Evolutionary conservation across 92 coral and sea anemone species (phyloP), one percentile per base, ranked within the genome.

Genomic region (Muricea muricata): DNA sequence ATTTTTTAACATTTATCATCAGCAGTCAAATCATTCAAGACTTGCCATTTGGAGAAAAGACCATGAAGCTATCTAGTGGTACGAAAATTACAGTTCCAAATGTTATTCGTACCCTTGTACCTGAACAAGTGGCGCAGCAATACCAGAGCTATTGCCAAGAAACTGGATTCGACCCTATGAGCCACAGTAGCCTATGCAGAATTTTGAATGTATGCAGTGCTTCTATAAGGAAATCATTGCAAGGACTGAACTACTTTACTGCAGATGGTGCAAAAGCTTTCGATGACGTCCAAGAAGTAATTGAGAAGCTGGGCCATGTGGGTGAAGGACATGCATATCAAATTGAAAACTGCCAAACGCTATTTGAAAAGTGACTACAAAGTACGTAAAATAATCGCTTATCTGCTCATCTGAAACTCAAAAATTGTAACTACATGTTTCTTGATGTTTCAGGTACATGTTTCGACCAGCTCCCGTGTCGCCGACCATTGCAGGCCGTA

Each of bases 341-440:
- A 87, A 86, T 82, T 87, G 77, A 87, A 72, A 60, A 81, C 61
- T 50, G 91, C 87, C 37, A 87, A 87, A 81, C 87, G 87, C 39
- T 87, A 87, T 47, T 65, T 87, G 26, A 87, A 88, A 83, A 76
- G 91, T 31, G 91, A 88, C 83, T 88, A 88, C 68, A 88, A 88
- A 85, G 88, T 88, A 37, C 55, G 78, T 65, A 23, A 67, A 41
- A n/a, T 68, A 52, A 65, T 67, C 65, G 29, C 30, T 57, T 57
- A 57, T 4, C 65, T 57, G 21, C 31, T 57, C 25, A 0, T 82
- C 73, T 52, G 25, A 37, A 57, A 57, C 3, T 57, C 65, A 28
- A 57, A 57, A 37, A 2, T 45, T 45, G 1, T 45, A 45, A 45
- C 50, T 45, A 9, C 50, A 45, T 45, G 9, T 12, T 45, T 12